Base-by-base conservation (phyloP, 2,888 invertebrate species). In the Athalia circularis region DNA sequence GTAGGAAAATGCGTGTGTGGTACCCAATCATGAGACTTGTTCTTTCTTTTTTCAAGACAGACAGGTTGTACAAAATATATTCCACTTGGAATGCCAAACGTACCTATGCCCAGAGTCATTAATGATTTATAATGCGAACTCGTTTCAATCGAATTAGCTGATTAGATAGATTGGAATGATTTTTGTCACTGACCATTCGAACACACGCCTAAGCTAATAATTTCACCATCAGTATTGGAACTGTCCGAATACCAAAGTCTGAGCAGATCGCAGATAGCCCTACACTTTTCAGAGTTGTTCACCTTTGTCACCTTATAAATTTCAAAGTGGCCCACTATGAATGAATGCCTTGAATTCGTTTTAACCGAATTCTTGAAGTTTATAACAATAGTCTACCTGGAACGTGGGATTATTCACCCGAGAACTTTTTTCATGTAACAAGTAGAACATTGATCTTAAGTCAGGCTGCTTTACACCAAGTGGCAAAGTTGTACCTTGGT, bases 61-160 rank as follows among this genome's bases (percentile, higher is more conserved):
- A 83, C 91, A 5, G 93, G 93, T 86, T 94, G 93, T 0, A 93
- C 93, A 89, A 93, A 93, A 65, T 91, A 87, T 7, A 93, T 90
- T 65, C 92, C 89, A 79, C 91, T 90, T 3, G 91, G 89, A 80
- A 94, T 90, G 72, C 92, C 92, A 87, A 93, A 93, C 9, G 92
- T 87, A 57, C 93, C 93, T 93, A 59, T 47, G 54, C 11, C 11
- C 54, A 68, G 2, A 57, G 50, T 70, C 54, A 9, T 45, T 65
- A 59, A 67, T 64, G 59, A 77, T 57, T 65, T 13, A 43, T 72
- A 57, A 57, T 74, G 15, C 13, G n/a, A n/a, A 52, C 62, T 67
- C 7, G 74, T 70, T 54, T n/a, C 61, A 61, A 7, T 65, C 52
- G 47, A 29, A 29, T 29, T 2, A 29, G 29, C 29, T 29, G 29